phyloP scores from a whole-genome alignment of 2,888 invertebrate species.

The Cataglyphis rosenhaueri region DNA sequence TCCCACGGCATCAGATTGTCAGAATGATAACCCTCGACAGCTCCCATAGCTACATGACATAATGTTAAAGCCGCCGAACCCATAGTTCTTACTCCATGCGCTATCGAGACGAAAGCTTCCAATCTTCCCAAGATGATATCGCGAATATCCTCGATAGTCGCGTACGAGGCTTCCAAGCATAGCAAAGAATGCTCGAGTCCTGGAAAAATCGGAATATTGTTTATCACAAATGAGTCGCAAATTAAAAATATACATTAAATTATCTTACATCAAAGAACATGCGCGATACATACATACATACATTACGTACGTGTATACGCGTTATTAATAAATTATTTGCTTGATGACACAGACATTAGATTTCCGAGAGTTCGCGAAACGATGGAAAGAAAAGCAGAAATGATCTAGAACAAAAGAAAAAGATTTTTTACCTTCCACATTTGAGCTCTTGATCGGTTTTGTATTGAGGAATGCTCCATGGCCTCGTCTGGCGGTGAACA shows the following conservation, averaged over 20 bases:
- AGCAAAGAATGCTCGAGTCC: conserved; percentile 79
- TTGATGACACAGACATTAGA: background rate
- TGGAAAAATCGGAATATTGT: conserved; percentile 56
- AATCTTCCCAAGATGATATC: conserved; percentile 79
- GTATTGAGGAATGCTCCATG: conserved; percentile 91
- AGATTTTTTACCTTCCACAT: conserved; percentile 85
- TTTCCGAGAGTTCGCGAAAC: background rate
- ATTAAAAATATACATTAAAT: background rate
- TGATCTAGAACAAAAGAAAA: conserved; percentile 12
- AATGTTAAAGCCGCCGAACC: conserved; percentile 92
- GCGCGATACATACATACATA: too few relatives aligned
- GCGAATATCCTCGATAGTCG: conserved; percentile 77
- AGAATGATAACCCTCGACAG: conserved; percentile 90
- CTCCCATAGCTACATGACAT: conserved; percentile 91
- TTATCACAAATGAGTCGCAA: background rate
- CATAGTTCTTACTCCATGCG: conserved; percentile 88
- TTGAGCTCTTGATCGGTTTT: conserved; percentile 87
- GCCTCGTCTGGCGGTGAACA: conserved; percentile 90
- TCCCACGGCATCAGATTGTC: conserved; percentile 94
- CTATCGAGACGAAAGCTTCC: conserved; percentile 81
- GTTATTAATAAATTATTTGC: background rate
- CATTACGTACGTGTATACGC: background rate
- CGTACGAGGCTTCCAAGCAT: conserved; percentile 81
- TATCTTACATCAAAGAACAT: background rate
- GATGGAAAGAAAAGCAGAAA: background rate